Percentiles rank a stretch among this genome's conserved stretches.
Conservation (phyloP, 2,888 invertebrate genomes). For the Pterostichus madidus region DNA sequence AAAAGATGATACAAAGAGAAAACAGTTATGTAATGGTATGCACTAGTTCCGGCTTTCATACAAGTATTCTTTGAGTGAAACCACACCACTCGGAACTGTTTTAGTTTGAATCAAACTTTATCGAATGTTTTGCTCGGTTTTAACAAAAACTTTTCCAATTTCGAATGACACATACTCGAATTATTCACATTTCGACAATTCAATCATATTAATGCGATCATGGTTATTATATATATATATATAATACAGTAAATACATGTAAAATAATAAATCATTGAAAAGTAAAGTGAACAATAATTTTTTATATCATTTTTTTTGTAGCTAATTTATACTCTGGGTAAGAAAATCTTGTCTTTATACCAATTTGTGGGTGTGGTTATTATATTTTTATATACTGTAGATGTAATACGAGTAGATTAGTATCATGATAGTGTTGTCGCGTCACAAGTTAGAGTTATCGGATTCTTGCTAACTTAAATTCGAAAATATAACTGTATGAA, state of each 20-base stretch:
- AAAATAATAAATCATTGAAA: too few species aligned
- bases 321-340: too few species aligned
- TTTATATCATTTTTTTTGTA: too few species aligned
- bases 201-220: background rate
- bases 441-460: too few species aligned
- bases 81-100: slow-evolving; percentile 38
- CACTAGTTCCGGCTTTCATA: slow-evolving; percentile 43
- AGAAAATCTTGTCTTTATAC: too few species aligned
- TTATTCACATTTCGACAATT: slow-evolving; percentile 44
- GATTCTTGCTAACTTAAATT: too few species aligned
- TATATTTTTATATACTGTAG: too few species aligned
- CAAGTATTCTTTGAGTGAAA: slow-evolving; percentile 51
- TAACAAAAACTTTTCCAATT: slow-evolving; percentile 54
- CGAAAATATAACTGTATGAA: too few species aligned
- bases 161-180: slow-evolving; percentile 40
- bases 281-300: too few species aligned
- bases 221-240: background rate
- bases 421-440: too few species aligned
- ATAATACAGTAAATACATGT: background rate
- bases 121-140: slow-evolving; percentile 41
- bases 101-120: slow-evolving; percentile 49
- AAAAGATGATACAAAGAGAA: slow-evolving; percentile 47
- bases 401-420: too few species aligned
- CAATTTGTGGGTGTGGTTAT: too few species aligned
- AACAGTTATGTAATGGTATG: slow-evolving; percentile 51